Evolutionary conservation across 2,888 invertebrate species (phyloP), one percentile per base, ranked within the genome.

Genomic region (Tridacna gigas): DNA sequence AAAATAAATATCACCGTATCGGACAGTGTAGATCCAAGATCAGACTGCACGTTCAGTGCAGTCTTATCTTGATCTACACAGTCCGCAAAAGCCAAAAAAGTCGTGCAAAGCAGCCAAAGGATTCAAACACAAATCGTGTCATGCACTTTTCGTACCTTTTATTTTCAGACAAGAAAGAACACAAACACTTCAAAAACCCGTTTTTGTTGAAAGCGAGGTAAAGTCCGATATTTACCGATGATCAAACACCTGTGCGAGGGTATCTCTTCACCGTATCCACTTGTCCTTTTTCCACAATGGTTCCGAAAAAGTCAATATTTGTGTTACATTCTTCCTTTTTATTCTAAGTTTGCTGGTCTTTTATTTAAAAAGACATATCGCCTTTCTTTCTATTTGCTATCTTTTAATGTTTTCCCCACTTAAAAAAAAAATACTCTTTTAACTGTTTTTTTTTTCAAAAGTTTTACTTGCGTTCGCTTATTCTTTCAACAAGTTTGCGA

Each of bases 271-370:
- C 5, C 25, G 15, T 12, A n/a, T 25, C 51, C 22, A 48, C n/a
- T 71, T 71, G 48, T 71, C 71, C 71, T 48, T 71, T 71, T 71
- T 71, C n/a, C 15, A 51, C 22, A 71, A 71, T 20, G 26, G 71
- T 71, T 51, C 71, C 15, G 71, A 22, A 48, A 71, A 71, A 47
- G 71, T 71, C 71, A 71, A 71, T 71, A 71, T 71, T 71, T 48
- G 37, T 37, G 37, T 37, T 51, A 71, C 45, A 25, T 47, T 48
- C 71, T 47, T 71, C 71, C 22, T 71, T 25, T 71, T 47, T 51
- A 37, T 18, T 51, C 26, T 51, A 22, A 51, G 22, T 20, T 22
- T 25, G 51, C 13, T 18, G 71, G n/a, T 37, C 71, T 71, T 51
- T 48, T 51, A 25, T 63, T 22, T n/a, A 22, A 51, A 71, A 71